Percentiles rank a stretch among this genome's conserved stretches.
Evolutionary conservation across 2,797 vertebrate species (phyloP).

Genomic region (Thamnophis elegans): DNA sequence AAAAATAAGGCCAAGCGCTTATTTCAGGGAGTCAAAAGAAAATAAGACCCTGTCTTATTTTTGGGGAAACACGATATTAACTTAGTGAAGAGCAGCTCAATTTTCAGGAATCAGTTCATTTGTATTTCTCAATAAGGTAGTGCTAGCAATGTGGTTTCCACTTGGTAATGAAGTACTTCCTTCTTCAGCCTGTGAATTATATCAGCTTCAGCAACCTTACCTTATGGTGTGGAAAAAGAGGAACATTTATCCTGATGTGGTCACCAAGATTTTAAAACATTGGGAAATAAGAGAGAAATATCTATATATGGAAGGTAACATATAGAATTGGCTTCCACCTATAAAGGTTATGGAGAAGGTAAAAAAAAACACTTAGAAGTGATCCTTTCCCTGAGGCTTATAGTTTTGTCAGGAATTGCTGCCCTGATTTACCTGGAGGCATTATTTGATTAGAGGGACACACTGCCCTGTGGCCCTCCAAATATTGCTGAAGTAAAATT

Average conservation of each 20-base stretch:
- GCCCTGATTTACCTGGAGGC: not conserved
- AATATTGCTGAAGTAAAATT: not conserved
- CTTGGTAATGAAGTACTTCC: not conserved
- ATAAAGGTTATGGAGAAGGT: not conserved
- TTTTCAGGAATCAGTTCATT: rapidly evolving
- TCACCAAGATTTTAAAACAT: not conserved
- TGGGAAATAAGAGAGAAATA: not conserved
- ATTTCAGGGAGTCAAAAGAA: too few species aligned
- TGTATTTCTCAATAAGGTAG: not conserved
- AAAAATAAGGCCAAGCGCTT: too few species aligned
- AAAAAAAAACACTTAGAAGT: not conserved
- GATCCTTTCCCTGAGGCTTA: not conserved
- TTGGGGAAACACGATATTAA: too few species aligned
- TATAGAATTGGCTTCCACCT: not conserved
- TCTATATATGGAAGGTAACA: not conserved
- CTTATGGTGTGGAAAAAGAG: not conserved
- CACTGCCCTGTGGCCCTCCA: not conserved
- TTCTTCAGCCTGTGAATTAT: not conserved
- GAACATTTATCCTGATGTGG: not conserved
- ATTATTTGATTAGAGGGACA: not conserved
- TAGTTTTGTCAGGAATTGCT: not conserved
- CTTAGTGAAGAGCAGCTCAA: rapidly evolving
- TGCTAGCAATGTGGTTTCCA: not conserved
- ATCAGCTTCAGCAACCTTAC: not conserved
- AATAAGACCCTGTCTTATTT: too few species aligned